Evolutionary conservation across 2,113 vertebrate genomes (phyloP).

Genomic region (Nesoenas mayeri): DNA sequence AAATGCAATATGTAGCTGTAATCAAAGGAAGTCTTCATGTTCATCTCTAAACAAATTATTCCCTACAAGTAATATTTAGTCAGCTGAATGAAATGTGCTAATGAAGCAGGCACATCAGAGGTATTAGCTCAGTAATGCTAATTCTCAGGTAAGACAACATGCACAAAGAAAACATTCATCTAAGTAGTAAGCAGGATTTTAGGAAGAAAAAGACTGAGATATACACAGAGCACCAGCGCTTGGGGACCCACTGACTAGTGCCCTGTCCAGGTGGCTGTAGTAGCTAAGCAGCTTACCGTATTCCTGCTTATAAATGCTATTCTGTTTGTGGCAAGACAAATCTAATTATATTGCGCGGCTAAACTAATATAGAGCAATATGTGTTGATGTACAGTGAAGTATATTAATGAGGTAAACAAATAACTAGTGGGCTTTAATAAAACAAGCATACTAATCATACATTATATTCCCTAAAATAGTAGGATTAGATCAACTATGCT

Average conservation of each 20-base stretch:
- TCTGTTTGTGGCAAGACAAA: background rate
- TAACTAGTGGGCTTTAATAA: background rate
- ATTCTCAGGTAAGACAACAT: background rate
- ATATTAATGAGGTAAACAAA: background rate
- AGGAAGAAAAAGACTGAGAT: background rate
- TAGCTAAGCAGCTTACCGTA: background rate
- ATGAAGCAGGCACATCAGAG: background rate
- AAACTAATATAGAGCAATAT: background rate
- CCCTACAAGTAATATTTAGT: background rate
- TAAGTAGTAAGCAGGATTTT: background rate
- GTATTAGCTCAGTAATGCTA: background rate
- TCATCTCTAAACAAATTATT: background rate
- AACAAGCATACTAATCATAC: background rate
- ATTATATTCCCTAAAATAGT: background rate
- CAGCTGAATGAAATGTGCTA: background rate
- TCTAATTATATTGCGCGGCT: background rate
- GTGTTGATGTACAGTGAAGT: background rate
- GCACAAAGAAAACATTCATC: background rate
- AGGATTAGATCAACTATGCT: conserved; percentile 4
- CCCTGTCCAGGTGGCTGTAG: background rate
- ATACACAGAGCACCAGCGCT: background rate
- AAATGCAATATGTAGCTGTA: background rate
- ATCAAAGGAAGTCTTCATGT: background rate
- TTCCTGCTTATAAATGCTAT: background rate
- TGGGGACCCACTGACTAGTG: background rate